Evolutionary conservation across 1,140 invertebrate species (phyloP), one percentile per base, ranked within the genome.

Genomic region (Triops cancriformis): DNA sequence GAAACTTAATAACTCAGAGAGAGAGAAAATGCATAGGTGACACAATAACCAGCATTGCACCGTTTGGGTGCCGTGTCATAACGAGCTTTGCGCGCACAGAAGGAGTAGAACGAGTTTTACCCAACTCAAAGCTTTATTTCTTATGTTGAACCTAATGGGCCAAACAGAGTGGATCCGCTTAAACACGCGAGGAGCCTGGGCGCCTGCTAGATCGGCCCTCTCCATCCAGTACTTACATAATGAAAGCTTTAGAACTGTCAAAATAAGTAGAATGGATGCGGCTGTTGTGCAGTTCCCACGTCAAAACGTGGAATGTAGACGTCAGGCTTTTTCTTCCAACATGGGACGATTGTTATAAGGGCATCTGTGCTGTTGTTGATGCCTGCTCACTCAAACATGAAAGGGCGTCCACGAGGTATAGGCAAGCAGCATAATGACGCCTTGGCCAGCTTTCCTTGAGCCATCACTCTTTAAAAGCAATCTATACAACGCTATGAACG

Each of bases 251-350:
- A 64, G 51, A 64, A 23, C 51, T 64, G 51, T 64, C 51, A 64
- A 64, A 64, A 64, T 64, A 64, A 64, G 51, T 64, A 23, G 51
- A 64, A 64, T 64, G 51, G 51, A 64, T 64, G n/a, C 51, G 51
- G 10, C 51, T n/a, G n/a, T 64, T 37, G 31, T 37, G 7, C 31
- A 7, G 31, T 37, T 37, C 31, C 31, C 31, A 37, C 31, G 31
- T 37, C 31, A 37, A 37, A 37, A 37, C 31, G 2, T 37, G 31
- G 31, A 37, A 64, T 64, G 23, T 64, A 64, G 51, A 64, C n/a
- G 23, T 64, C 9, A 64, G 51, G 45, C 45, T 3, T 64, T 64
- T 23, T 23, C 14, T 64, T 64, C 45, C 45, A 14, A 64, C 14
- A 5, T 23, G 51, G 23, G 18, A 18, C 51, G 23, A 23, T 23